These are phyloP conservation scores for Sphenodon punctatus DNA, from an alignment of 2,797 vertebrate species.

Conservation along the genomic window DNA sequence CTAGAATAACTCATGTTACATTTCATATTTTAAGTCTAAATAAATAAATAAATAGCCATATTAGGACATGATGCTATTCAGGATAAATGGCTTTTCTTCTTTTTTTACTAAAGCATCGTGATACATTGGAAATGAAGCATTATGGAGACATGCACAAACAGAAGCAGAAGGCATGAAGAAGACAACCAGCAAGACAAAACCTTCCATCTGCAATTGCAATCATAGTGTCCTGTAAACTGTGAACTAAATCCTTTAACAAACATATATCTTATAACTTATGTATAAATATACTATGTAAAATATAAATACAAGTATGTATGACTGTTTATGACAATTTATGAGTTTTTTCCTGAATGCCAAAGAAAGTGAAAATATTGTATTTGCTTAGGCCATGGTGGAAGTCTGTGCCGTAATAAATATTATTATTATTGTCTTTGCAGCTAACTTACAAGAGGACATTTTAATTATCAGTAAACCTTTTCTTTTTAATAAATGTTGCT, in stretches of 20 bases:
- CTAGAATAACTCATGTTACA: neutral
- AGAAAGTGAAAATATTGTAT: neutral
- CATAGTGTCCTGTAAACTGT: neutral
- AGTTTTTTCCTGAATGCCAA: neutral
- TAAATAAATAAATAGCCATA: neutral
- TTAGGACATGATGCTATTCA: fast-evolving
- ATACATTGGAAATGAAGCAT: neutral
- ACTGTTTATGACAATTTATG: too few relatives aligned
- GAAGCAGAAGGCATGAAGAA: neutral
- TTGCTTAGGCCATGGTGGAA: too few relatives aligned
- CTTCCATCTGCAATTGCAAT: neutral
- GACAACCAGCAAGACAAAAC: neutral
- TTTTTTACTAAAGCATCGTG: neutral
- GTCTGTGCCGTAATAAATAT: too few relatives aligned
- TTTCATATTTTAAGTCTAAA: neutral
- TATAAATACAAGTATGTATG: too few relatives aligned
- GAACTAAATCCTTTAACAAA: neutral
- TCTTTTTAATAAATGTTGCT: neutral
- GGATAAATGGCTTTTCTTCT: neutral
- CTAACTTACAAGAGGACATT: neutral
- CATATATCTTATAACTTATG: too few relatives aligned
- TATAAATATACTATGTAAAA: too few relatives aligned
- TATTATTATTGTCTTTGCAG: neutral
- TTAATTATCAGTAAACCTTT: neutral
- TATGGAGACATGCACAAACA: neutral